Conservation (phyloP, 1,140 invertebrate species). For the Rhysida immarginata region DNA sequence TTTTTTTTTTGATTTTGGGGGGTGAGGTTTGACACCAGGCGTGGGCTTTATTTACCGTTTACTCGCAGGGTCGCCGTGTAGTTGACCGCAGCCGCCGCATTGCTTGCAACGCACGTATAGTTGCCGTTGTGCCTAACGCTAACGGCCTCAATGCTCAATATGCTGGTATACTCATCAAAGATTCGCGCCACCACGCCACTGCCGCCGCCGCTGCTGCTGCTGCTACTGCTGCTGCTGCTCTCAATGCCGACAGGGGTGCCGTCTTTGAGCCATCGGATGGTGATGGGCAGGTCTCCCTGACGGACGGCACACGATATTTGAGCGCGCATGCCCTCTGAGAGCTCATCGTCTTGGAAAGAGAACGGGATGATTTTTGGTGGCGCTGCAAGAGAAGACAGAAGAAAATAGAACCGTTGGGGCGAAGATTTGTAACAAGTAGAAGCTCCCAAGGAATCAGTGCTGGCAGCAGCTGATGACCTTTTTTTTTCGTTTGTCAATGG, state of each 20-base stretch:
- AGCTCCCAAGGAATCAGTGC: too few species aligned
- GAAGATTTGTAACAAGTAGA: too few species aligned
- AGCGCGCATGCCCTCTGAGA: constrained; percentile 45
- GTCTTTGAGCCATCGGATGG: background rate
- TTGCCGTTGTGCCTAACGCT: constrained; percentile 66
- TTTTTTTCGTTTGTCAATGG: too few species aligned
- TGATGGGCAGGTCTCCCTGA: constrained; percentile 22
- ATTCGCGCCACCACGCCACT: constrained; percentile 41
- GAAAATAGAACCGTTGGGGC: background rate
- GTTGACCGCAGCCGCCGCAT: constrained; percentile 27
- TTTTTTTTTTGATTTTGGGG: background rate
- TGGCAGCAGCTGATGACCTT: too few species aligned
- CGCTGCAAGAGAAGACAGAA: constrained; percentile 16
- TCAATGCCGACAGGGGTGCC: constrained; percentile 33
- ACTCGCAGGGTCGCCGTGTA: constrained; percentile 29
- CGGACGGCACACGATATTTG: constrained; percentile 45
- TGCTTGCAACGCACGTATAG: constrained; percentile 70
- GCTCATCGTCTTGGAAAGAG: constrained; percentile 21
- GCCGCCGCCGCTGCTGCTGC: constrained; percentile 1
- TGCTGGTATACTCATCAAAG: constrained; percentile 72
- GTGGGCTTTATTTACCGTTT: constrained; percentile 22
- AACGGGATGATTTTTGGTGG: constrained; percentile 20
- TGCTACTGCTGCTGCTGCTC: background rate
- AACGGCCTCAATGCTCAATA: constrained; percentile 73
- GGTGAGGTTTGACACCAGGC: background rate